phyloP scores from a whole-genome alignment of 2,888 invertebrate genomes.

The Pandemis cinnamomeana region DNA sequence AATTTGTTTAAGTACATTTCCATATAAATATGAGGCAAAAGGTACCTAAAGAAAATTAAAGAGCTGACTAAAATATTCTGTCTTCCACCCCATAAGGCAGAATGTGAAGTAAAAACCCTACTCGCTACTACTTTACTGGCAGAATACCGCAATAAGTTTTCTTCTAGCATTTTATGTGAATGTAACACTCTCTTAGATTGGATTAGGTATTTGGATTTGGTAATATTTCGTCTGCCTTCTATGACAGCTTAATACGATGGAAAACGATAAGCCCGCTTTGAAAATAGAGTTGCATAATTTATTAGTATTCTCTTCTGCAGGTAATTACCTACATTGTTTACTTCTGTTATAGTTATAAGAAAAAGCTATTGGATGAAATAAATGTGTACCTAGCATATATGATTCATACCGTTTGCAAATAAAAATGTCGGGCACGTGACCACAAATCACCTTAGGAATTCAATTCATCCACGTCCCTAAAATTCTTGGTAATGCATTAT shows the following conservation, averaged over 20 bases:
- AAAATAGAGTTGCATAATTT: not conserved
- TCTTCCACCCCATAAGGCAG: conserved; percentile 34
- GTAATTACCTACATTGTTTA: not conserved
- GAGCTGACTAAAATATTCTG: conserved; percentile 37
- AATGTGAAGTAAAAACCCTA: conserved; percentile 30
- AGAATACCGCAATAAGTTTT: conserved; percentile 32
- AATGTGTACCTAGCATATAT: not conserved
- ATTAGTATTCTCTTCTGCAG: not conserved
- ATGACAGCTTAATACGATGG: conserved; percentile 11
- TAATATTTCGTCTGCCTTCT: conserved; percentile 29
- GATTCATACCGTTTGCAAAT: not conserved
- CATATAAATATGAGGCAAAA: conserved; percentile 1
- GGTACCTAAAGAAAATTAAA: conserved; percentile 32
- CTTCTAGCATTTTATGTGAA: conserved; percentile 25
- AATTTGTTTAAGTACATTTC: conserved; percentile 1
- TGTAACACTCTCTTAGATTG: conserved; percentile 36
- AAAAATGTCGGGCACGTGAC: not conserved
- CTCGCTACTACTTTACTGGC: conserved; percentile 33
- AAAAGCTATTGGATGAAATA: not conserved
- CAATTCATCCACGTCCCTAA: not conserved
- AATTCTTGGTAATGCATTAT: not conserved
- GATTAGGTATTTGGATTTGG: conserved; percentile 24
- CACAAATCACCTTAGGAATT: not conserved
- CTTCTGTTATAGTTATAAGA: too few species aligned
- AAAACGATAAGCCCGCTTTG: conserved; percentile 4